phyloP scores from a whole-genome alignment of 2,113 vertebrate genomes.

The Mus pahari region DNA sequence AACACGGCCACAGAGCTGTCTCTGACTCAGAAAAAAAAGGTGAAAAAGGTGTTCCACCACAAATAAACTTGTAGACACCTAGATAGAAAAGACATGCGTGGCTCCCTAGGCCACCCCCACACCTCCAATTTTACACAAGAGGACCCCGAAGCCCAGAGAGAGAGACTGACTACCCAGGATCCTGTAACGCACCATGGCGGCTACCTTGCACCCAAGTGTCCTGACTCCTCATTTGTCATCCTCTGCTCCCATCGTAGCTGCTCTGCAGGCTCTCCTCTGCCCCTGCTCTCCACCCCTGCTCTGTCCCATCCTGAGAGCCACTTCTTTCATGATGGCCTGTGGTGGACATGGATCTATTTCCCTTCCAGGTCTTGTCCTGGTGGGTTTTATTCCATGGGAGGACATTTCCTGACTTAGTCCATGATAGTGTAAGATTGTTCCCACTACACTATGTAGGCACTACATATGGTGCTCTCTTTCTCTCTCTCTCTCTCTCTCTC shows the following conservation, averaged over 20 bases:
- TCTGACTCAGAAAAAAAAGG: slow-evolving; percentile 31
- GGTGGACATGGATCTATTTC: background rate
- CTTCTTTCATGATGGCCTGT: slow-evolving; percentile 3
- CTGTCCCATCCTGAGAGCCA: background rate
- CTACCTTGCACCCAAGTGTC: background rate
- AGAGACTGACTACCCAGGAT: background rate
- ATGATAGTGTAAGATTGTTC: no score
- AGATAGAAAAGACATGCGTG: background rate
- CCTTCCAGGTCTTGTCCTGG: background rate
- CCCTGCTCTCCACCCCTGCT: background rate
- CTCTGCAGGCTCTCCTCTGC: background rate
- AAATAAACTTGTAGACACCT: background rate
- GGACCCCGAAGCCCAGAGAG: background rate
- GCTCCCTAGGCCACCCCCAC: background rate
- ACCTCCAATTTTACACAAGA: background rate
- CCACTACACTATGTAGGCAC: no score
- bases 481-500: no score
- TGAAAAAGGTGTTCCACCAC: background rate
- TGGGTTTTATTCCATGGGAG: background rate
- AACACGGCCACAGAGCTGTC: background rate
- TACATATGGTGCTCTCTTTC: no score
- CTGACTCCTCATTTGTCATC: background rate
- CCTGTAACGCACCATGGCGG: background rate
- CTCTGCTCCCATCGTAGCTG: background rate
- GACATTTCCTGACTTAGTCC: background rate